These are phyloP conservation scores for Trachops cirrhosus DNA, from an alignment of 2,797 vertebrate species.

Conservation along the genomic window DNA sequence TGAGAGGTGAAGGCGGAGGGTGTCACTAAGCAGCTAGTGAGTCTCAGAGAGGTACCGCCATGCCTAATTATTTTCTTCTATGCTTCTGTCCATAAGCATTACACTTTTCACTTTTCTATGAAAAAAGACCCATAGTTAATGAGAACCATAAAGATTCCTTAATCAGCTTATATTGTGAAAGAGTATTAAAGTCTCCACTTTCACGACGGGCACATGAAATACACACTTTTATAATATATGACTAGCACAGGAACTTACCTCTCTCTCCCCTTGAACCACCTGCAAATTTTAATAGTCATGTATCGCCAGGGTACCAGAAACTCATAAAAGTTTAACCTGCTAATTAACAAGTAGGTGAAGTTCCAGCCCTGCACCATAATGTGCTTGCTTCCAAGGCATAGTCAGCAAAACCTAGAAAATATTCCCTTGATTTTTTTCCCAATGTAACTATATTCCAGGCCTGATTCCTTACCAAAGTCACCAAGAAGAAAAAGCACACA, in stretches of 20 bases:
- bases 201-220: conserved; percentile 84
- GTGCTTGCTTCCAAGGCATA: conserved; percentile 80
- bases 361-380: conserved; percentile 79
- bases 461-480: neutral
- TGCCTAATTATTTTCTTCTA: conserved; percentile 80
- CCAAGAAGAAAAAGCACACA: conserved; percentile 23
- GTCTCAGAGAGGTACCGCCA: conserved; percentile 71
- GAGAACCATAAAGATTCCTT: conserved; percentile 86
- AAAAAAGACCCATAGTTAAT: conserved; percentile 81
- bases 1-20: conserved; percentile 51
- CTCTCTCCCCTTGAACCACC: conserved; percentile 84
- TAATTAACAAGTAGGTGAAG: conserved; percentile 86
- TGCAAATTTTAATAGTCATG: conserved; percentile 89
- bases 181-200: conserved; percentile 83
- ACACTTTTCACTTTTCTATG: conserved; percentile 78
- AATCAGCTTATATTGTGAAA: conserved; percentile 83
- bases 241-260: conserved; percentile 83
- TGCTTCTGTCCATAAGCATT: conserved; percentile 76
- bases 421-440: conserved; percentile 56
- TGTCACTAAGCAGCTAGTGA: conserved; percentile 62
- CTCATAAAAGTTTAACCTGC: conserved; percentile 87
- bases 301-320: conserved; percentile 88
- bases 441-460: conserved; percentile 58
- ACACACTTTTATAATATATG: conserved; percentile 85
- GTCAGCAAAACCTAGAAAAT: conserved; percentile 77